Evolutionary conservation across 2,888 invertebrate genomes (phyloP), one percentile per base, ranked within the genome.

Genomic region (Drosophila pseudotalamancana): DNA sequence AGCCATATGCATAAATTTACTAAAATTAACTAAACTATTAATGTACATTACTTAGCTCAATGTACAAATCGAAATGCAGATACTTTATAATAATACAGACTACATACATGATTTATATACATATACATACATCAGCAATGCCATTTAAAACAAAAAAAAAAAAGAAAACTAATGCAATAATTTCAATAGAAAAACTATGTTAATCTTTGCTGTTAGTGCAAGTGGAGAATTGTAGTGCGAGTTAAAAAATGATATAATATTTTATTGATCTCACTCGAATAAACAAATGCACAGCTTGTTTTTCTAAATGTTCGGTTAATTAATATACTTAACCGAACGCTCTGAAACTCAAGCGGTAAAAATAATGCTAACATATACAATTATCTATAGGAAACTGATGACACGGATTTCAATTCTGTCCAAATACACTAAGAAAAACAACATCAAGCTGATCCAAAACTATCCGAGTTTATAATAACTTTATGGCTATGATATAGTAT

Each of bases 191-290:
- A 45, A 11, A 67, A 46, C 62, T 70, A 72, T 65, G 65, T 82
- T 82, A 66, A 45, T 48, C 61, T 61, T 61, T 63, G 66, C 59
- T 71, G 62, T 75, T 61, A 63, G 62, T 61, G 63, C 69, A 76
- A 67, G 23, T 70, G 77, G 60, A 65, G 63, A 63, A 65, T 49
- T 57, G 60, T 56, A 68, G 56, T 53, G 53, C 43, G 50, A 65
- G 56, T 63, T 53, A 62, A 55, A 62, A 62, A 55, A 65, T 49
- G 42, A 40, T 50, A 46, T 18, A 40, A 67, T 55, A 66, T 73
- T 81, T 67, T 46, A 80, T 70, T 85, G 83, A 83, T 83, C 83
- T 83, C 83, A 83, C 82, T 77, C 66, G 39, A 57, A 65, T 67
- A 78, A 73, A 60, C 42, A 64, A 61, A 42, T 39, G 43, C 45